These are phyloP conservation scores for Pseudoips prasinana DNA, from an alignment of 2,888 invertebrate species.

Conservation along the genomic window DNA sequence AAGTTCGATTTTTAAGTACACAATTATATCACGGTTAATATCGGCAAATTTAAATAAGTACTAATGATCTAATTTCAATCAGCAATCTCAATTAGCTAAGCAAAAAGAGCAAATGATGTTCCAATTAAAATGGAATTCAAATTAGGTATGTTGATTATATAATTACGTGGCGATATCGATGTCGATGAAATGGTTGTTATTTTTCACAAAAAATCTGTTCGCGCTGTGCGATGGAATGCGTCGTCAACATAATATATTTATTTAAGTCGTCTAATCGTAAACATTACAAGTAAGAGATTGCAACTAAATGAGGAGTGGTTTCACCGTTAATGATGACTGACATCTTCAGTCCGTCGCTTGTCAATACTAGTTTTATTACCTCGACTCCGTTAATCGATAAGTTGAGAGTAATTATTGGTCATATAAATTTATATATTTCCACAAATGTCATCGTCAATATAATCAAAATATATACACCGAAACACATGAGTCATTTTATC, in stretches of 20 bases:
- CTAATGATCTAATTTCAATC: conserved; percentile 53
- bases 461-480: no score
- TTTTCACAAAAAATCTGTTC: conserved; percentile 36
- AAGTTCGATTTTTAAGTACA: conserved; percentile 45
- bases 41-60: conserved; percentile 41
- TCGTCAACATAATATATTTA: conserved; percentile 38
- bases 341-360: conserved; percentile 58
- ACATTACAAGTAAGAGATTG: conserved; percentile 51
- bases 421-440: no score
- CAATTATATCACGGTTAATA: conserved; percentile 45
- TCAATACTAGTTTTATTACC: conserved; percentile 48
- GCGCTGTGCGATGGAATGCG: conserved; percentile 36
- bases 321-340: conserved; percentile 65
- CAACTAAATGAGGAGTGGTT: conserved; percentile 64
- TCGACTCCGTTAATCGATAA: conserved; percentile 40
- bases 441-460: no score
- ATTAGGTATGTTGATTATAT: conserved; percentile 49
- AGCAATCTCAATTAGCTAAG: conserved; percentile 39
- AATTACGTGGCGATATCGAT: conserved; percentile 45
- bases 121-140: conserved; percentile 51
- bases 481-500: no score
- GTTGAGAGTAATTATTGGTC: conserved; percentile 27
- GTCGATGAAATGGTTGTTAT: conserved; percentile 46
- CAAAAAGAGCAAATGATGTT: conserved; percentile 47
- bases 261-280: no score